Percentiles rank a stretch among this genome's conserved stretches.
phyloP scores from a whole-genome alignment of 1,140 invertebrate species.

The Trinorchestia longiramus region DNA sequence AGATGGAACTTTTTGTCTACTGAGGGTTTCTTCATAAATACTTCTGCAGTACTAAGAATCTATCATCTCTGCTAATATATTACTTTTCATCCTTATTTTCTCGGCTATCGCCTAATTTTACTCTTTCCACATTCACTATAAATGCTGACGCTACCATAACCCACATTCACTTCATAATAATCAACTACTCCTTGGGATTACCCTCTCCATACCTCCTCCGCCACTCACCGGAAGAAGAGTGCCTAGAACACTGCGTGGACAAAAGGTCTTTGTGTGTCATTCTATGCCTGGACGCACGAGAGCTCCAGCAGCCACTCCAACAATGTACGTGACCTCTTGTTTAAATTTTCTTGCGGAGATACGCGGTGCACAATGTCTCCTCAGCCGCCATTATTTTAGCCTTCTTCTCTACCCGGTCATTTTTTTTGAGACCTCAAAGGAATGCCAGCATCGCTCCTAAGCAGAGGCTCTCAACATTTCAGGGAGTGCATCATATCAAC shows the following conservation, averaged over 20 bases:
- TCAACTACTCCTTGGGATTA: not conserved
- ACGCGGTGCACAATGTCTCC: not conserved
- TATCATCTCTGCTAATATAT: no score
- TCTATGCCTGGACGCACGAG: not conserved
- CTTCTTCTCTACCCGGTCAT: not conserved
- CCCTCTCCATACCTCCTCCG: not conserved
- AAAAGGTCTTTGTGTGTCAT: conserved; percentile 1
- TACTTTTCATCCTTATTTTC: not conserved
- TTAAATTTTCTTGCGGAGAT: not conserved
- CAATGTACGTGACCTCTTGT: conserved; percentile 6
- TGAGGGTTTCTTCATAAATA: no score
- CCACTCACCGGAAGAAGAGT: not conserved
- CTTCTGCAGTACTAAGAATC: no score
- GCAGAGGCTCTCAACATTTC: not conserved
- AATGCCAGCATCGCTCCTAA: not conserved
- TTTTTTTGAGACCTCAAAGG: not conserved
- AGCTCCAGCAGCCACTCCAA: not conserved
- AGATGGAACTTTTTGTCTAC: no score
- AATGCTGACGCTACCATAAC: not conserved
- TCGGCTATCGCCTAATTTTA: not conserved
- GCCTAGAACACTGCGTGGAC: not conserved
- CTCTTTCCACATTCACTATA: not conserved
- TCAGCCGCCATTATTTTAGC: not conserved
- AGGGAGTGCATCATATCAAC: not conserved
- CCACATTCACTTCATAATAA: not conserved